A percentile compares a stretch with the other conserved stretches of the same genome.
phyloP scores from a whole-genome alignment of 2,888 invertebrate genomes.

The Drosophila niveifrons region DNA sequence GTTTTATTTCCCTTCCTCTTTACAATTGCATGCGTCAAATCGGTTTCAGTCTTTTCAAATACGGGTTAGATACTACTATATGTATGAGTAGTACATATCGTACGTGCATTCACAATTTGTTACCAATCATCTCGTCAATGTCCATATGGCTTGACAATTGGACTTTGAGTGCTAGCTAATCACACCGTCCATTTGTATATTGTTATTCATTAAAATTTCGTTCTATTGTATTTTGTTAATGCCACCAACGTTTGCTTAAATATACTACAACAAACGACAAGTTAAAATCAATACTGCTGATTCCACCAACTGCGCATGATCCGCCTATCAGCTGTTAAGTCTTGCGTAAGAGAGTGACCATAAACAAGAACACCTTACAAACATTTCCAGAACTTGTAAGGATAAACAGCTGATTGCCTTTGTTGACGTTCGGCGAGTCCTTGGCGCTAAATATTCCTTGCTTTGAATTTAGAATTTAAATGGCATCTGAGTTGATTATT shows the following conservation, averaged over 20 bases:
- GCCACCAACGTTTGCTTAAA: constrained; percentile 13
- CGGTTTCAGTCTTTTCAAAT: background rate
- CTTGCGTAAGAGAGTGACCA: constrained; percentile 8
- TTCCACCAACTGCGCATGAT: constrained; percentile 29
- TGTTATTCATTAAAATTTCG: constrained; percentile 1
- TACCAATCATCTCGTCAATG: constrained; percentile 29
- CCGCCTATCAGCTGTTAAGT: constrained; percentile 26
- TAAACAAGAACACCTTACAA: background rate
- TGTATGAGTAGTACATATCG: background rate
- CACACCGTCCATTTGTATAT: constrained; percentile 38
- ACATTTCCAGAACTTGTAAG: too few relatives aligned
- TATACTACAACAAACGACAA: constrained; percentile 6
- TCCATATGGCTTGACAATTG: constrained; percentile 3
- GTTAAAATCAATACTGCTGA: constrained; percentile 36
- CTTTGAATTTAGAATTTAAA: too few relatives aligned
- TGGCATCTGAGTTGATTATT: too few relatives aligned
- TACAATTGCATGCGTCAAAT: background rate
- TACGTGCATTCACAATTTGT: background rate
- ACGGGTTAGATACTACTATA: background rate
- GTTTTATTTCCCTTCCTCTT: background rate
- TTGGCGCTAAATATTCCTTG: too few relatives aligned
- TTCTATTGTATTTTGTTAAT: background rate
- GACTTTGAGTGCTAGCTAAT: constrained; percentile 41
- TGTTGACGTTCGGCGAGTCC: too few relatives aligned
- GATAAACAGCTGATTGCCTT: too few relatives aligned